phyloP scores from a whole-genome alignment of 2,797 vertebrate species.

The Sebastes minor region DNA sequence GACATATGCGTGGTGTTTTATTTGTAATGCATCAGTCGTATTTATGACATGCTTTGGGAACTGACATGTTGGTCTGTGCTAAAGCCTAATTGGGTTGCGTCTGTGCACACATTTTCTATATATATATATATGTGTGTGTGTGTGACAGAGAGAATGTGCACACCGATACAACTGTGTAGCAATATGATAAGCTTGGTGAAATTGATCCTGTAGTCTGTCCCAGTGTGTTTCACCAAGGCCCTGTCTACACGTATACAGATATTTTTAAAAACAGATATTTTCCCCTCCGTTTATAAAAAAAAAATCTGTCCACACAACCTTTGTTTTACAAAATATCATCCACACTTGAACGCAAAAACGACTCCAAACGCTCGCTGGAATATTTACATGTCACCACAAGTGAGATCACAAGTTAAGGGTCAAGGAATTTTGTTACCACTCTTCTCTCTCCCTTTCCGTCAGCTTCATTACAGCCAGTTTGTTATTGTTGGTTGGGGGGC shows the following conservation, averaged over 20 bases:
- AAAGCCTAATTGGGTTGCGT: background rate
- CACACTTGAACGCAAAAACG: too few species aligned
- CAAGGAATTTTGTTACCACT: too few species aligned
- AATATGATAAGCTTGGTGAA: slow-evolving; percentile 15
- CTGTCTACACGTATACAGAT: too few species aligned
- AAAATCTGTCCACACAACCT: too few species aligned
- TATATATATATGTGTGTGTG: background rate
- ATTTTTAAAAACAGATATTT: too few species aligned
- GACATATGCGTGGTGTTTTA: background rate
- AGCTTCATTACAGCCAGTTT: too few species aligned
- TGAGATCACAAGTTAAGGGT: too few species aligned
- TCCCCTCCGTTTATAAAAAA: too few species aligned
- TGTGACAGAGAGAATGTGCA: background rate
- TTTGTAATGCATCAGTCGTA: background rate
- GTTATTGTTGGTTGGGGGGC: too few species aligned
- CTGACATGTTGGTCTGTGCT: background rate
- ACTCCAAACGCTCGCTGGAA: rapidly evolving
- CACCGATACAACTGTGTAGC: background rate
- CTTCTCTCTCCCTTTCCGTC: too few species aligned
- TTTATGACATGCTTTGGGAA: background rate
- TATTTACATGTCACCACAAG: too few species aligned
- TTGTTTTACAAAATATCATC: too few species aligned
- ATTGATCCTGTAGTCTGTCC: slow-evolving; percentile 4
- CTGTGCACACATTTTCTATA: background rate
- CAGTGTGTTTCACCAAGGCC: background rate